These are phyloP conservation scores for Drosophila nannoptera DNA, from an alignment of 1,140 invertebrate genomes.

Conservation along the genomic window DNA sequence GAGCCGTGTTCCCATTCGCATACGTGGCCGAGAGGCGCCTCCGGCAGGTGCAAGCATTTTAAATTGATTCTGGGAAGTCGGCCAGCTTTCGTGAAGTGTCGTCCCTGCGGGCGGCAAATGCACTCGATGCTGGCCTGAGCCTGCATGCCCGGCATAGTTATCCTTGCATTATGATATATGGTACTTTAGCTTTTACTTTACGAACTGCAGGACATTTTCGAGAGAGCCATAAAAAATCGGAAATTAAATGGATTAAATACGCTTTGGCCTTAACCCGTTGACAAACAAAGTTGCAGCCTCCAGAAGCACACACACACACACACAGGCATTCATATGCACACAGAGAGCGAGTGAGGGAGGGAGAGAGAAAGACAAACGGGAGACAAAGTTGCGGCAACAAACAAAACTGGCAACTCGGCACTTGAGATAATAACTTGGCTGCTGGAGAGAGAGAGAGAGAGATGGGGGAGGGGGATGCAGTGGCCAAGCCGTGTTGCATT, in stretches of 20 bases:
- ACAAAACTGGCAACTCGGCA: constrained; percentile 34
- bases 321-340: neutral
- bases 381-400: constrained; percentile 39
- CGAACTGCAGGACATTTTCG: neutral
- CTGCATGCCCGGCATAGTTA: no score
- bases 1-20: constrained; percentile 21
- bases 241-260: constrained; percentile 25
- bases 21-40: neutral
- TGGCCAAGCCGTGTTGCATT: constrained; percentile 49
- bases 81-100: no score
- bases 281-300: constrained; percentile 34
- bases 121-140: no score
- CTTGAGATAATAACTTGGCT: constrained; percentile 36
- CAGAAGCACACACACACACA: neutral
- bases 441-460: neutral
- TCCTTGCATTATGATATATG: no score
- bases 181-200: no score
- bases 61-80: constrained; percentile 4
- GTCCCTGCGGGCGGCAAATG: no score
- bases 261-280: constrained; percentile 1
- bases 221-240: neutral
- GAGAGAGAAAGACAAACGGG: constrained; percentile 9
- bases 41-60: neutral
- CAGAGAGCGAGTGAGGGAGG: constrained; percentile 20
- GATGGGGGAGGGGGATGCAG: constrained; percentile 28